Evolutionary conservation across 2,888 invertebrate genomes (phyloP).

Genomic region (Standfussiana lucernea): DNA sequence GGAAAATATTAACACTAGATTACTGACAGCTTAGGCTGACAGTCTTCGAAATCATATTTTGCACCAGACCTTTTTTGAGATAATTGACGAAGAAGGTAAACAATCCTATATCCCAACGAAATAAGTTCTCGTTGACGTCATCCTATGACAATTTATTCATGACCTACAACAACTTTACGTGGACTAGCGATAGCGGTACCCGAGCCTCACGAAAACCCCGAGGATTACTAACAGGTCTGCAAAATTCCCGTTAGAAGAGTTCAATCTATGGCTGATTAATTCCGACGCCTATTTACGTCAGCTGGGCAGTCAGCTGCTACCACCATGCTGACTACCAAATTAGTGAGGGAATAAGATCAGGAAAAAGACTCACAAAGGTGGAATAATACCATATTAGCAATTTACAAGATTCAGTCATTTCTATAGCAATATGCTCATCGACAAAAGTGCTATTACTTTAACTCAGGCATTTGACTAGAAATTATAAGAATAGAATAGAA

Average conservation of each 20-base stretch:
- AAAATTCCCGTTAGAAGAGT: constrained; percentile 20
- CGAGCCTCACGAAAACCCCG: constrained; percentile 1
- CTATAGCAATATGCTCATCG: background rate
- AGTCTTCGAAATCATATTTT: background rate
- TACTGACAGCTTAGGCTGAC: background rate
- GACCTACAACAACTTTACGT: constrained; percentile 20
- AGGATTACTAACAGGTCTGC: constrained; percentile 16
- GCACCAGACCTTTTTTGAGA: background rate
- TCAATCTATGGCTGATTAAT: background rate
- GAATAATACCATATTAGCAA: background rate
- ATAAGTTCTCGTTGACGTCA: background rate
- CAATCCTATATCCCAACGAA: background rate
- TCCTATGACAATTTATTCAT: constrained; percentile 5
- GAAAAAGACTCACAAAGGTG: background rate
- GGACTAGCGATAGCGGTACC: constrained; percentile 21
- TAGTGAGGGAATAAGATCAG: background rate
- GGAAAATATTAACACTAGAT: background rate
- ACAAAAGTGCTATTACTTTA: constrained; percentile 10
- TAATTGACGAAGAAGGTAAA: background rate
- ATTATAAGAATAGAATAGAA: too few relatives aligned
- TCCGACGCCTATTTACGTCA: background rate
- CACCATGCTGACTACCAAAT: background rate
- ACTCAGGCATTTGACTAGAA: background rate
- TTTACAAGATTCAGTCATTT: background rate
- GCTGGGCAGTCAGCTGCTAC: background rate